Conservation (phyloP, 2,797 vertebrate species). For the Octomys mimax region DNA sequence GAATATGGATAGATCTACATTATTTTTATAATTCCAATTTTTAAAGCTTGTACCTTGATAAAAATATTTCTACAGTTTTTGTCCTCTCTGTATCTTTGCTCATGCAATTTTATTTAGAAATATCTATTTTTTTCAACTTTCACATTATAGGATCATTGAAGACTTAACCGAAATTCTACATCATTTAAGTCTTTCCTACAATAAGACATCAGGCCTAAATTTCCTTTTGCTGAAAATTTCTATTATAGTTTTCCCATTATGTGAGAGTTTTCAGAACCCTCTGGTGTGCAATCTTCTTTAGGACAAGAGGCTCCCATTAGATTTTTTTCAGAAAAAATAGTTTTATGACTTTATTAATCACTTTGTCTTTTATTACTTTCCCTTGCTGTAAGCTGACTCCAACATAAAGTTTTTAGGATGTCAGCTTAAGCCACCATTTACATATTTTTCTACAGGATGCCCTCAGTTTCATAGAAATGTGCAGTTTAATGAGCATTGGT, state of each 20-base stretch:
- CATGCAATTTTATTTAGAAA: constrained; percentile 2
- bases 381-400: neutral
- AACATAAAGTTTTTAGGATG: neutral
- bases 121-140: neutral
- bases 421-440: neutral
- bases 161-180: neutral
- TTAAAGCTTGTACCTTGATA: neutral
- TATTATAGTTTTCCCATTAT: neutral
- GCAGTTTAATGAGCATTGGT: neutral
- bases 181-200: neutral
- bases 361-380: neutral
- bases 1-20: neutral
- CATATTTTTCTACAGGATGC: neutral
- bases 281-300: neutral
- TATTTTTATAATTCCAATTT: neutral
- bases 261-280: neutral
- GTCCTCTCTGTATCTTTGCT: neutral
- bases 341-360: neutral
- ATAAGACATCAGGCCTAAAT: neutral
- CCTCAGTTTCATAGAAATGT: neutral
- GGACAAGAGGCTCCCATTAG: neutral
- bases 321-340: neutral
- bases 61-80: neutral
- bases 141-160: neutral
- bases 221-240: neutral